These are phyloP conservation scores for Trachelus troglodyta DNA, from an alignment of 2,888 invertebrate species.

Conservation along the genomic window DNA sequence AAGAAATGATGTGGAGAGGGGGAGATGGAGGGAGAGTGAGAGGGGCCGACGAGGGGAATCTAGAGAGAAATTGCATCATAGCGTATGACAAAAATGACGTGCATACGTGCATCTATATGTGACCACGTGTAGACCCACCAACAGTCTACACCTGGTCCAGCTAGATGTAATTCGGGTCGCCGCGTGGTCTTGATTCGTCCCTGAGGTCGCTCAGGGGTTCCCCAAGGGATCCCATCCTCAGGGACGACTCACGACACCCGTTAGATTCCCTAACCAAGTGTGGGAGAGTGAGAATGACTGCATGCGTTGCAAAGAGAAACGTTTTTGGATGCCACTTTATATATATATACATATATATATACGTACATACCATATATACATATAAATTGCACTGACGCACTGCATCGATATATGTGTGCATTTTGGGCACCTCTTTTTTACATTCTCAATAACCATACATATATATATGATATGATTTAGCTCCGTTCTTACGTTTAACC, in stretches of 20 bases:
- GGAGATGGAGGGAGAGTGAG: slow-evolving; percentile 61
- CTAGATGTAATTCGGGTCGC: neutral
- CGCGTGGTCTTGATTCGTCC: neutral
- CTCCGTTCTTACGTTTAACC: slow-evolving; percentile 44
- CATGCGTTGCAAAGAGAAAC: slow-evolving; percentile 64
- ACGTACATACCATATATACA: slow-evolving; percentile 46
- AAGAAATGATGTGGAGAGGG: slow-evolving; percentile 7
- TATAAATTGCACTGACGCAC: slow-evolving; percentile 66
- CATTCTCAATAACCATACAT: slow-evolving; percentile 57
- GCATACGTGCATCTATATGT: neutral
- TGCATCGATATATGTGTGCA: slow-evolving; percentile 66
- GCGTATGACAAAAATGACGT: neutral
- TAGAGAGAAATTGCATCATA: slow-evolving; percentile 47
- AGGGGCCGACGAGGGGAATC: slow-evolving; percentile 66
- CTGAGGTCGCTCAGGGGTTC: neutral
- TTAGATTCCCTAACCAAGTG: slow-evolving; percentile 40
- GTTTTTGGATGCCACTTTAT: slow-evolving; percentile 65
- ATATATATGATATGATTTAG: slow-evolving; percentile 27
- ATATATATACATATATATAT: slow-evolving; percentile 48
- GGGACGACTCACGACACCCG: neutral
- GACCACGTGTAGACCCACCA: neutral
- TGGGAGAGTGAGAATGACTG: slow-evolving; percentile 67
- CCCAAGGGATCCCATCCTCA: neutral
- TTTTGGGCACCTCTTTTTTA: slow-evolving; percentile 65
- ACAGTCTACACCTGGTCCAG: neutral